Evolutionary conservation across 2,113 vertebrate genomes (phyloP).

Genomic region (Myotis davidii): DNA sequence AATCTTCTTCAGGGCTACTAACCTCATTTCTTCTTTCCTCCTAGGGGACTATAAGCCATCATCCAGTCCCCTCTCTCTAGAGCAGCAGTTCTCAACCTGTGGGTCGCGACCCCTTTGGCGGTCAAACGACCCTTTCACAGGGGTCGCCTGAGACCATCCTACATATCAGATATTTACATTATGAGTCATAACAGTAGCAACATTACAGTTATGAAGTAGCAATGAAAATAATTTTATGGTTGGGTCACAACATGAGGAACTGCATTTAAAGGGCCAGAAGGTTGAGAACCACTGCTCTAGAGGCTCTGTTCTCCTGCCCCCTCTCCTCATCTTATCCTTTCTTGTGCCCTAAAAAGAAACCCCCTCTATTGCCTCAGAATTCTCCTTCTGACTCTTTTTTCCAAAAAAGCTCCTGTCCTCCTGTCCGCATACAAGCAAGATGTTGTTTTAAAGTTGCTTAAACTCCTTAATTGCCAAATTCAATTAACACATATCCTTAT

Average conservation of each 20-base stretch:
- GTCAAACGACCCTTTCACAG: no score
- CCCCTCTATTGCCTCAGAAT: background rate
- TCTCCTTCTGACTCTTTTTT: background rate
- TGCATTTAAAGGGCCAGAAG: no score
- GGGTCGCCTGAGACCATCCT: no score
- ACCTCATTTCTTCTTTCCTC: background rate
- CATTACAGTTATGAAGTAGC: no score
- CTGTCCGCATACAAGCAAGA: background rate
- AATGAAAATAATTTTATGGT: no score
- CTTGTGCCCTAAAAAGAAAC: background rate
- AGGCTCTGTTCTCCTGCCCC: background rate
- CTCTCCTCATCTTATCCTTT: background rate
- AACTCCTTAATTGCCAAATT: background rate
- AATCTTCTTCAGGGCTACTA: background rate
- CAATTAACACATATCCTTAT: background rate
- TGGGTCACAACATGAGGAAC: no score
- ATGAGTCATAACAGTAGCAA: no score
- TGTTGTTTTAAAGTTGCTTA: background rate
- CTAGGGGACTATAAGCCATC: background rate
- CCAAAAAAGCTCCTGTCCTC: background rate
- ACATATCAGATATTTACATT: no score
- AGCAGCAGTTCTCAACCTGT: background rate
- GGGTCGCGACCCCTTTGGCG: no score
- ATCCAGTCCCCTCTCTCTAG: background rate
- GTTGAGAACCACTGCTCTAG: background rate